Evolutionary conservation across 1,140 invertebrate genomes (phyloP).

Genomic region (Wasmannia auropunctata): DNA sequence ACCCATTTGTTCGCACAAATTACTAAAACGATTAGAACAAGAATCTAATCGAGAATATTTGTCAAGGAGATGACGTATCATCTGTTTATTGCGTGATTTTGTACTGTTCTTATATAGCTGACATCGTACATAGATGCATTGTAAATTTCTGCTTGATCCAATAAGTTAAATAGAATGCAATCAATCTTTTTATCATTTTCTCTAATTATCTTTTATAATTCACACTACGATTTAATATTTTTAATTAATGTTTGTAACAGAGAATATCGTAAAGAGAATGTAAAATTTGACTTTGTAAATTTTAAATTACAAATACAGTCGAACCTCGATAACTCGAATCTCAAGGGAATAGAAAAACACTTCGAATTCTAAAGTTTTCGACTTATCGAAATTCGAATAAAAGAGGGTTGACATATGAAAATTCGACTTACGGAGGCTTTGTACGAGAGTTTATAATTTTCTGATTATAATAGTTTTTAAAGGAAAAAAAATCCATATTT

Average conservation of each 20-base stretch:
- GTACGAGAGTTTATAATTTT: too few relatives aligned
- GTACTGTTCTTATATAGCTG: neutral
- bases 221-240: neutral
- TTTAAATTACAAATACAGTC: neutral
- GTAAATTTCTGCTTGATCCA: neutral
- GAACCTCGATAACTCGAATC: too few relatives aligned
- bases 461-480: too few relatives aligned
- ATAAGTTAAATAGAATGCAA: neutral
- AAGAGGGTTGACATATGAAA: too few relatives aligned
- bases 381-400: too few relatives aligned
- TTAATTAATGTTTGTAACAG: neutral
- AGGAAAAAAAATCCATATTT: too few relatives aligned
- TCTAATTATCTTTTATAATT: neutral
- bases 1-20: conserved; percentile 53
- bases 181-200: neutral
- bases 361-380: too few relatives aligned
- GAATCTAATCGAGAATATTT: conserved; percentile 29
- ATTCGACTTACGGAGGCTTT: too few relatives aligned
- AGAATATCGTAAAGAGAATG: neutral
- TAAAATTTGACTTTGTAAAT: too few relatives aligned
- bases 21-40: conserved; percentile 57
- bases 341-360: too few relatives aligned
- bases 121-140: neutral
- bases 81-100: neutral
- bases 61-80: neutral